These are phyloP conservation scores for Chydorus sphaericus DNA, from an alignment of 2,888 invertebrate species.

Conservation along the genomic window DNA sequence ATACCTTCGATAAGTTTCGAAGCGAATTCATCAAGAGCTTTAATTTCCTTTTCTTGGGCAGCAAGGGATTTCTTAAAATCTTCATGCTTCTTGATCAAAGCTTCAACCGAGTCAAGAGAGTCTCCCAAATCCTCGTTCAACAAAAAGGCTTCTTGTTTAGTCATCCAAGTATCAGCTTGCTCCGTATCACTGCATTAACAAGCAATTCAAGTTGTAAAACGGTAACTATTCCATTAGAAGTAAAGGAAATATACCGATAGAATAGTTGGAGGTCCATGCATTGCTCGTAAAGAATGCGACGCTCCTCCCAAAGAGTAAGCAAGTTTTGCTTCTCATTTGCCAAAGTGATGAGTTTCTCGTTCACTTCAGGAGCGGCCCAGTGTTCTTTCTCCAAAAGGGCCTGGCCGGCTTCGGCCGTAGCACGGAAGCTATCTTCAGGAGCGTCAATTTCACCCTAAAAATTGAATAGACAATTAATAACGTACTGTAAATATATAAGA, in stretches of 20 bases:
- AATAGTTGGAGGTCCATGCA: constrained; percentile 99
- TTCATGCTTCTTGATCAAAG: constrained; percentile 96
- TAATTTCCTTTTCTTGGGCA: constrained; percentile 98
- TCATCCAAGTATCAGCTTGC: constrained; percentile 99
- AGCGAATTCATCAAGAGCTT: constrained; percentile 94
- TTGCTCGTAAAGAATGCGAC: constrained; percentile 91
- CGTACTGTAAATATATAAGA: neutral
- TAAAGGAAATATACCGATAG: constrained; percentile 65
- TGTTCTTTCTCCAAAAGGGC: constrained; percentile 73
- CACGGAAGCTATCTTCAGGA: constrained; percentile 82
- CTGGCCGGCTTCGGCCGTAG: constrained; percentile 75
- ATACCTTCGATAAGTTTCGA: constrained; percentile 73
- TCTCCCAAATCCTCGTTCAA: constrained; percentile 97
- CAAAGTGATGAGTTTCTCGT: constrained; percentile 64
- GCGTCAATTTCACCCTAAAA: constrained; percentile 90
- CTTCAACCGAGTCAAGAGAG: constrained; percentile 94
- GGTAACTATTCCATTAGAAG: neutral
- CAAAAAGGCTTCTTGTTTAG: constrained; percentile 97
- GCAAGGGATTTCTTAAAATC: constrained; percentile 98
- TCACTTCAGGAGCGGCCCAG: constrained; percentile 81
- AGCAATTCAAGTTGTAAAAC: neutral
- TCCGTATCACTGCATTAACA: constrained; percentile 34
- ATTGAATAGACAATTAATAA: neutral
- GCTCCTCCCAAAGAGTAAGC: constrained; percentile 86
- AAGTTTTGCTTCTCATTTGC: constrained; percentile 71